phyloP scores from a whole-genome alignment of 64 coral and sea anemone genomes.

The Anthopleura sola region DNA sequence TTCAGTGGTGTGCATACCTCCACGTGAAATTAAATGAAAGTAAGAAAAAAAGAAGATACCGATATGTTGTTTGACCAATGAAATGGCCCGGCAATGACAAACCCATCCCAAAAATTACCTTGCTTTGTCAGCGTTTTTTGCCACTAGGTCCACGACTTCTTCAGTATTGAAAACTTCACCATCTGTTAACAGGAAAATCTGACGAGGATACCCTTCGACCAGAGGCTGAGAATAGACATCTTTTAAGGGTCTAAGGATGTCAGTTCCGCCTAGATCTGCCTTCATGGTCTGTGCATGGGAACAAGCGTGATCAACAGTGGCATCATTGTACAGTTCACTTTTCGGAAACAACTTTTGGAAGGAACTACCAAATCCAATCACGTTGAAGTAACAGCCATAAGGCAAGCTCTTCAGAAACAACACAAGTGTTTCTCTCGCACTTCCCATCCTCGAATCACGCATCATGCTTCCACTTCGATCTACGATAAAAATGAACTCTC shows the following conservation, averaged over 20 bases:
- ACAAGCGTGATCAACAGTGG: conserved; percentile 43
- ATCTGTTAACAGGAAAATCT: conserved; percentile 42
- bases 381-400: conserved; percentile 77
- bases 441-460: conserved; percentile 27
- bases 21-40: no score
- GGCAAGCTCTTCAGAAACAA: conserved; percentile 86
- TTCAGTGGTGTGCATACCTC: no score
- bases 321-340: conserved; percentile 37
- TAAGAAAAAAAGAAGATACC: no score
- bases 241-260: conserved; percentile 50
- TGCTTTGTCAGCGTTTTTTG: conserved; percentile 9
- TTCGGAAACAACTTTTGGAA: conserved; percentile 54
- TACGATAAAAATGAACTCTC: conserved; percentile 86
- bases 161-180: conserved; percentile 40
- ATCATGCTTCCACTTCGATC: conserved; percentile 90
- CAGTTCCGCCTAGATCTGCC: conserved; percentile 83
- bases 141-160: conserved; percentile 19
- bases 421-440: conserved; percentile 65
- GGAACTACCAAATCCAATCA: conserved; percentile 64
- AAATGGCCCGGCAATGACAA: no score
- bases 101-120: conserved; percentile 3
- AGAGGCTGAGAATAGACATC: conserved; percentile 59
- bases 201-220: conserved; percentile 28
- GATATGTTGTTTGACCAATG: no score
- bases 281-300: conserved; percentile 38